Conservation (phyloP, 2,113 vertebrate species). For the Artemisiospiza belli region DNA sequence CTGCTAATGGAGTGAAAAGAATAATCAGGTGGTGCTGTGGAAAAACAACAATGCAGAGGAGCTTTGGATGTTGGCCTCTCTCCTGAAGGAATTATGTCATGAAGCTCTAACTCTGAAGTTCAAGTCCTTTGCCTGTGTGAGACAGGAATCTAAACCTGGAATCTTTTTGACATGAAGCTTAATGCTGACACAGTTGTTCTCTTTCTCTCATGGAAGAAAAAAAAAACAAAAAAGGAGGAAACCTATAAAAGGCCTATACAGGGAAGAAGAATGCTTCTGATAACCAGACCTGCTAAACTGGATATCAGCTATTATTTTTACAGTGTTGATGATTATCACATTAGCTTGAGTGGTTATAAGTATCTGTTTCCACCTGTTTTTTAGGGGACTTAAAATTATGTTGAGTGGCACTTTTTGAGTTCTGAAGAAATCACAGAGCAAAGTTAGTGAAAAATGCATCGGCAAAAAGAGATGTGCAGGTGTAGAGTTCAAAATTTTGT, state of each 20-base stretch:
- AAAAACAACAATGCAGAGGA: background rate
- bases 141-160: background rate
- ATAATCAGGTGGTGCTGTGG: background rate
- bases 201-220: background rate
- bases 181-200: background rate
- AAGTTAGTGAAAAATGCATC: background rate
- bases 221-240: background rate
- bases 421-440: background rate
- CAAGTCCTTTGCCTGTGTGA: background rate
- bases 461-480: background rate
- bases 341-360: background rate
- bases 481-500: background rate
- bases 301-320: background rate
- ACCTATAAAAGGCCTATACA: background rate
- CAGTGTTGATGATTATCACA: background rate
- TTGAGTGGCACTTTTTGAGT: background rate
- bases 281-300: background rate
- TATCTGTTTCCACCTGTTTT: background rate
- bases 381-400: background rate
- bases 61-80: accelerated
- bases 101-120: background rate
- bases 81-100: background rate
- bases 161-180: background rate
- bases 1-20: background rate
- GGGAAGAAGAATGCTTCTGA: background rate